Evolutionary conservation across 2,113 vertebrate species (phyloP), one percentile per base, ranked within the genome.

Genomic region (Lanius ludovicianus): DNA sequence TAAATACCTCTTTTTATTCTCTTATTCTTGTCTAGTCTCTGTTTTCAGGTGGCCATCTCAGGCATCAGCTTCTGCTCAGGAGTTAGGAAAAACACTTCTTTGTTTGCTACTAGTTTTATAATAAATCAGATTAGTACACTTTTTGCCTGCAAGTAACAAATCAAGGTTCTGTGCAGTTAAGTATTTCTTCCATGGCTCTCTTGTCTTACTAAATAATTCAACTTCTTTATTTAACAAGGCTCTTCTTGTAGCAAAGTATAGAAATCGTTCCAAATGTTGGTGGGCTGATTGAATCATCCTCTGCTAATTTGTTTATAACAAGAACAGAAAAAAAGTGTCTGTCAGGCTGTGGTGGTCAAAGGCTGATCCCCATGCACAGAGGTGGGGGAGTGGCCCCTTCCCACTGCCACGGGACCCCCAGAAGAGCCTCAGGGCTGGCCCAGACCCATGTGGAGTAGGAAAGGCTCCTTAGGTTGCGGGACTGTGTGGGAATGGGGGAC

Each of bases 341-440:
- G 12, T 33, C 35, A 30, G 55, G n/a, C 28, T 20, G 1, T 19
- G 23, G 23, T 50, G 30, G 33, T 20, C 37, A 37, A 62, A 57
- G n/a, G 20, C 28, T 67, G 31, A 46, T 62, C 5, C 23, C 9
- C 2, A 0, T 1, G 3, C 5, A 18, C 11, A 39, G 23, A 16
- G 22, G 1, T 1, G 1, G 10, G 3, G 14, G 23, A 82, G 15
- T 0, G 2, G 15, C 24, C 31, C 19, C 10, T 50, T 20, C 49
- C 16, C 2, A 1, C 6, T 17, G 28, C 23, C 16, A 16, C 0
- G 1, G 30, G 17, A 63, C 5, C 12, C 15, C 6, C 22, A 1
- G 6, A 23, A 11, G 13, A 25, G 7, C 13, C 21, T 14, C 2
- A 3, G 3, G 27, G 16, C 47, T 12, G 9, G 12, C 8, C 6